These are phyloP conservation scores for Luidia sarsii DNA, from an alignment of 53 echinoderm and acorn worm species.

Conservation along the genomic window DNA sequence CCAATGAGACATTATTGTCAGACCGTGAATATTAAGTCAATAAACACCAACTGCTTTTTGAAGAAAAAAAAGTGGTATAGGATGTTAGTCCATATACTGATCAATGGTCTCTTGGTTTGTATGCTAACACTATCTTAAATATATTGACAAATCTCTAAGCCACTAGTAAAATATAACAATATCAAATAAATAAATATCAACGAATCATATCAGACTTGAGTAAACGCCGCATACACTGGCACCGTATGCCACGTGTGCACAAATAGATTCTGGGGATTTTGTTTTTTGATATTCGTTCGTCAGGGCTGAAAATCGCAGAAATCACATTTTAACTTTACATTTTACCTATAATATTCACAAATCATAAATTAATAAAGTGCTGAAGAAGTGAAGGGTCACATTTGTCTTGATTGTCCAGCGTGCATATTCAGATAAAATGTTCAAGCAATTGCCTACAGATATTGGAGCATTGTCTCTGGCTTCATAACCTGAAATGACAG, in stretches of 20 bases:
- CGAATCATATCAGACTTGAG: slow-evolving; percentile 55
- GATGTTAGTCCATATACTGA: neutral
- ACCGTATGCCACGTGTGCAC: slow-evolving; percentile 28
- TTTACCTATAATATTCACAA: neutral
- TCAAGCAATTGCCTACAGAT: slow-evolving; percentile 1
- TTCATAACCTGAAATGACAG: neutral
- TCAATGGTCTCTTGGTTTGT: slow-evolving; percentile 43
- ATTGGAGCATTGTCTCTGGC: neutral
- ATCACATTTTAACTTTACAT: slow-evolving; percentile 28
- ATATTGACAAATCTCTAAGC: slow-evolving; percentile 67
- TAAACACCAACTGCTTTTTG: slow-evolving; percentile 18
- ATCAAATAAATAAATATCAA: slow-evolving; percentile 94
- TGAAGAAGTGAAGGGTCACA: slow-evolving; percentile 16
- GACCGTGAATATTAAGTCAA: slow-evolving; percentile 8
- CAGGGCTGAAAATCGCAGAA: neutral
- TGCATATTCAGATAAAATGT: neutral
- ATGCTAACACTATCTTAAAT: slow-evolving; percentile 67
- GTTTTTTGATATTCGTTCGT: neutral
- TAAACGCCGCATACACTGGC: slow-evolving; percentile 41
- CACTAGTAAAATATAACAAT: slow-evolving; percentile 75
- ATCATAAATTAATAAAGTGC: neutral
- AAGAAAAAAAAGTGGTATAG: slow-evolving; percentile 9
- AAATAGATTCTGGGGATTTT: neutral
- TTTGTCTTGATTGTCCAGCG: slow-evolving; percentile 23
- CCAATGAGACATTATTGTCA: slow-evolving; percentile 6